phyloP scores from a whole-genome alignment of 1,140 invertebrate genomes.

The Drosophila parvula region DNA sequence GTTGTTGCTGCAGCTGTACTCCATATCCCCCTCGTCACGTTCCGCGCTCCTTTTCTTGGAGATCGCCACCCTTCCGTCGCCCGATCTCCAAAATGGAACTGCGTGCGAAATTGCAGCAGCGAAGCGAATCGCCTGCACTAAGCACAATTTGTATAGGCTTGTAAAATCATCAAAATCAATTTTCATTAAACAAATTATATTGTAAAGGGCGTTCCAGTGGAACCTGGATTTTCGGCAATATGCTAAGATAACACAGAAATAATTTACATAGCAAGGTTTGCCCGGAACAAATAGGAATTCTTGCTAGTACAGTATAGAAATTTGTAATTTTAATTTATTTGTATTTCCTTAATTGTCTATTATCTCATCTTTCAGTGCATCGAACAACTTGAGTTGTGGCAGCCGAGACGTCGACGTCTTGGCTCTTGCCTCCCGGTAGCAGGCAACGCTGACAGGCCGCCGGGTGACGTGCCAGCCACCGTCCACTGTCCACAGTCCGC shows the following conservation, averaged over 20 bases:
- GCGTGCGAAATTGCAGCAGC: conserved; percentile 72
- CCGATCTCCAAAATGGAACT: conserved; percentile 52
- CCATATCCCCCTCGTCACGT: not conserved
- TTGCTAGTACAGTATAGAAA: too few species aligned
- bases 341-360: too few species aligned
- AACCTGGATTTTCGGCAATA: too few species aligned
- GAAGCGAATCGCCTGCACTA: conserved; percentile 41
- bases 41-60: too few species aligned
- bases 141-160: not conserved
- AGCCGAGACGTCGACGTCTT: conserved; percentile 50
- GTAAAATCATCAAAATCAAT: not conserved
- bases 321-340: too few species aligned
- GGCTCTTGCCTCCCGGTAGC: conserved; percentile 73
- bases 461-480: conserved; percentile 56
- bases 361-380: conserved; percentile 3
- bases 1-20: conserved; percentile 72
- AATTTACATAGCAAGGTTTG: too few species aligned
- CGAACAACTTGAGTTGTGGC: conserved; percentile 44
- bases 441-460: conserved; percentile 63
- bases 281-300: too few species aligned
- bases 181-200: too few species aligned
- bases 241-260: too few species aligned
- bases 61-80: conserved; percentile 24
- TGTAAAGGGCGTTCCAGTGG: too few species aligned
- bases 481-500: conserved; percentile 31